Base-by-base conservation (phyloP, 2,888 invertebrate genomes). In the Drosophila percnosoma region DNA sequence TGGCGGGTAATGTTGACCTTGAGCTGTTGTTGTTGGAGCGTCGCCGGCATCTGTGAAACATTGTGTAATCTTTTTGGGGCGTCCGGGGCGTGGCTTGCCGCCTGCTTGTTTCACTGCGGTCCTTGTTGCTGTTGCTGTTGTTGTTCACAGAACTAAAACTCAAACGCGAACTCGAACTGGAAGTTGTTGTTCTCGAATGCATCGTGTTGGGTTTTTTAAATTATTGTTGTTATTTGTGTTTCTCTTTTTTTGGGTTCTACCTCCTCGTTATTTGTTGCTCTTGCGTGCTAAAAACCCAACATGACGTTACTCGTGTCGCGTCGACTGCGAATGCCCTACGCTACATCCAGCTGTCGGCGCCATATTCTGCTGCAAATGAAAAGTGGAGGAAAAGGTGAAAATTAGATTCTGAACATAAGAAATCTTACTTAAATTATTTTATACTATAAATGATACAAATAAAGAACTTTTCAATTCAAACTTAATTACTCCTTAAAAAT, bases 31-130 rank as follows among this genome's bases (percentile, higher is more conserved):
- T 55, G 76, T 61, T 60, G 27, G 40, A 61, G 51, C 90, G 89
- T 78, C 88, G 83, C 63, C 87, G 83, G 67, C 87, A 90, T 71
- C 86, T 82, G 68, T 90, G 87, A 70, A 83, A 87, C 83, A 88
- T 87, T 78, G 89, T 88, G 66, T 88, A 85, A 76, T 86, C 83
- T 74, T 82, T 86, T 36, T 67, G 57, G 67, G 75, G 59, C 63
- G 67, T 70, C 34, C 45, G 59, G 64, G 76, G 77, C 67, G 76
- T 83, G 62, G 63, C 69, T 15, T 53, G 51, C 38, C 57, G 52
- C 38, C 62, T 71, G 68, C 36, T 61, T 42, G 60, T 49, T 68
- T 48, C 57, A 31, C 31, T 40, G 24, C 45, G 45, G 24, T 45
- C 45, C 45, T 45, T 45, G 13, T 21, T 45, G 45, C 45, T 24